Percentiles rank a stretch among this genome's conserved stretches.
Evolutionary conservation across 2,113 vertebrate species (phyloP).

Genomic region (Callionymus lyra): DNA sequence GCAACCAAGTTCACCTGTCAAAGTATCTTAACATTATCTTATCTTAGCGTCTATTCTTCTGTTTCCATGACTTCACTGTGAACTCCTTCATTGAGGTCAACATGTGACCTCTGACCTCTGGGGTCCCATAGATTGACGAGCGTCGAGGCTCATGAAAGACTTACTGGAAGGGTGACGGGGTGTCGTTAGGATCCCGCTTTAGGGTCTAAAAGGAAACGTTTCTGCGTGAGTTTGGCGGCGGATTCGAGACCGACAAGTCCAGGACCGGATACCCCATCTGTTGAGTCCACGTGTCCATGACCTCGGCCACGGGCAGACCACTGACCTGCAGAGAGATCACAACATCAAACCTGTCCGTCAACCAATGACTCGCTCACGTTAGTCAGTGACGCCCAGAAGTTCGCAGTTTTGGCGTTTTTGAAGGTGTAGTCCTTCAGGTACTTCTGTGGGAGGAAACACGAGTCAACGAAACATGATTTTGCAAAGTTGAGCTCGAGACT

Average conservation of each 20-base stretch:
- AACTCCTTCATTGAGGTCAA: too few species aligned
- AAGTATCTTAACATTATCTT: too few species aligned
- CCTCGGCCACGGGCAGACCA: slow-evolving; percentile 65
- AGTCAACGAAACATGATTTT: neutral
- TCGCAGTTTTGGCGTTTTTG: slow-evolving; percentile 80
- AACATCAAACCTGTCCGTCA: neutral
- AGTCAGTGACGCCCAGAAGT: slow-evolving; percentile 82
- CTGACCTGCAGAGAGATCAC: slow-evolving; percentile 68
- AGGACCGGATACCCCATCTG: slow-evolving; percentile 95
- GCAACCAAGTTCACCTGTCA: slow-evolving; percentile 13
- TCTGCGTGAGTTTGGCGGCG: slow-evolving; percentile 60
- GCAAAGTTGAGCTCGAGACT: slow-evolving; percentile 6
- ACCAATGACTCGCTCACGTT: slow-evolving; percentile 50
- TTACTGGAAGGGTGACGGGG: slow-evolving; percentile 69
- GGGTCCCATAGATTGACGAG: too few species aligned
- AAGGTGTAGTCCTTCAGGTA: slow-evolving; percentile 72
- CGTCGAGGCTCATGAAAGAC: too few species aligned
- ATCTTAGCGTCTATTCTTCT: too few species aligned
- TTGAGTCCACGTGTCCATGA: slow-evolving; percentile 94
- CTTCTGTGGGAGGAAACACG: slow-evolving; percentile 54
- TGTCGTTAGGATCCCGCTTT: slow-evolving; percentile 64
- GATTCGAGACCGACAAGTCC: slow-evolving; percentile 37
- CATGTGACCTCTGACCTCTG: too few species aligned
- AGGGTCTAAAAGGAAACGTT: slow-evolving; percentile 83
- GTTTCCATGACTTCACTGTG: too few species aligned